Conservation (phyloP, 2,888 invertebrate genomes). For the Acrobasis repandana region DNA sequence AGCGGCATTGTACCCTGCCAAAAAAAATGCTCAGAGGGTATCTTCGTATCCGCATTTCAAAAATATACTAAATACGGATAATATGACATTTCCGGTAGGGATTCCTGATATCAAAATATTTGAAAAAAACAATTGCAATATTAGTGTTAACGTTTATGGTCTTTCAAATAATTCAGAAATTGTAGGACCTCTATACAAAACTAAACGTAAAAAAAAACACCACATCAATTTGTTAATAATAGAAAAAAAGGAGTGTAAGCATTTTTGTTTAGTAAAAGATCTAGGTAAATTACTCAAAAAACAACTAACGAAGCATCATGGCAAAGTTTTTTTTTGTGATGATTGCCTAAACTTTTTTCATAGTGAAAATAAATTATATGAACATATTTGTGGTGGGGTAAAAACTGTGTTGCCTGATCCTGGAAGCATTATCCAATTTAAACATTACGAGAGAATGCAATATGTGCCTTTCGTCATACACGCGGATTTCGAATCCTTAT, state of each 20-base stretch:
- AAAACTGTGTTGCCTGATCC: too few relatives aligned
- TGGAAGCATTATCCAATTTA: too few relatives aligned
- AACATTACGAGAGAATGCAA: background rate
- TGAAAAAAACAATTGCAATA: conserved; percentile 7
- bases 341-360: conserved; percentile 5
- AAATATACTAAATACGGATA: conserved; percentile 35
- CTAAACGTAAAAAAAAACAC: background rate
- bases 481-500: too few relatives aligned
- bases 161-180: background rate
- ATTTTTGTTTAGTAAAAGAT: conserved; percentile 15
- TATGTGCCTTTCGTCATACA: background rate
- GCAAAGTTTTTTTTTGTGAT: conserved; percentile 15
- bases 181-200: conserved; percentile 11
- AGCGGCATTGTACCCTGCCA: conserved; percentile 36
- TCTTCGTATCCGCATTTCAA: conserved; percentile 27
- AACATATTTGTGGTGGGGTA: conserved; percentile 4
- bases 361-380: background rate
- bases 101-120: conserved; percentile 31
- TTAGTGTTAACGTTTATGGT: background rate
- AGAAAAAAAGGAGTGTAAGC: background rate
- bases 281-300: background rate
- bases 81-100: conserved; percentile 37
- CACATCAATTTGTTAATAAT: conserved; percentile 1
- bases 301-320: conserved; percentile 13
- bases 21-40: conserved; percentile 28